These are phyloP conservation scores for Chalcis sispes DNA, from an alignment of 2,888 invertebrate genomes.

Conservation along the genomic window DNA sequence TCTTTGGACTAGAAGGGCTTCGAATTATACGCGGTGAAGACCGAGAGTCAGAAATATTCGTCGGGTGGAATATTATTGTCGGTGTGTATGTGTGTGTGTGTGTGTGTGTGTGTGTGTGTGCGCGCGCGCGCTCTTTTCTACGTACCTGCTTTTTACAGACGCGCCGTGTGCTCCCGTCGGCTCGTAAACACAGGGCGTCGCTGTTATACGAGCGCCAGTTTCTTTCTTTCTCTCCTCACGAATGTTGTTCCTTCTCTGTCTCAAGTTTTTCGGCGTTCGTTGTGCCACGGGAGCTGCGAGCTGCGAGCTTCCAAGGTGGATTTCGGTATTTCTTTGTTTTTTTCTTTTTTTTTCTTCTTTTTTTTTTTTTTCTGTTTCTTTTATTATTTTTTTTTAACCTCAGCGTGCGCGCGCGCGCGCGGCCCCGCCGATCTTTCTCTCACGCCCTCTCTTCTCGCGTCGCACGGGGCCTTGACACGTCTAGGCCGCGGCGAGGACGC, in stretches of 20 bases:
- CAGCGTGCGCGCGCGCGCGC: too few species aligned
- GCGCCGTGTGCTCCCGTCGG: slow-evolving; percentile 62
- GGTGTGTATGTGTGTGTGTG: too few species aligned
- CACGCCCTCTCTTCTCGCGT: too few species aligned
- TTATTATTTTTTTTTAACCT: too few species aligned
- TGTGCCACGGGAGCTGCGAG: slow-evolving; percentile 14
- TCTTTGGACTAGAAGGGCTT: slow-evolving; percentile 25
- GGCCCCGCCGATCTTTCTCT: too few species aligned
- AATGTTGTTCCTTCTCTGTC: slow-evolving; percentile 22
- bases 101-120: too few species aligned
- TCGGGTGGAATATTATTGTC: slow-evolving; percentile 27
- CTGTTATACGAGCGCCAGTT: background rate
- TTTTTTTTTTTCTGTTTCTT: too few species aligned
- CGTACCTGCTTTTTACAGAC: slow-evolving; percentile 18
- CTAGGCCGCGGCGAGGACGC: too few species aligned
- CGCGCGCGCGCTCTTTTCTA: too few species aligned
- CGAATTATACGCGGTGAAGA: slow-evolving; percentile 30
- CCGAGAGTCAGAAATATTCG: background rate
- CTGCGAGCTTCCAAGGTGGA: slow-evolving; percentile 2
- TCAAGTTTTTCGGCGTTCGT: slow-evolving; percentile 49
- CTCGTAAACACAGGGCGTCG: slow-evolving; percentile 60
- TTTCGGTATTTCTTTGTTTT: too few species aligned
- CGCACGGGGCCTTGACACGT: slow-evolving; percentile 47
- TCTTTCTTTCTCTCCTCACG: background rate
- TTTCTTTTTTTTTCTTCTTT: too few species aligned